Conservation (phyloP, 2,888 invertebrate genomes). For the Ophioninae sp. region DNA sequence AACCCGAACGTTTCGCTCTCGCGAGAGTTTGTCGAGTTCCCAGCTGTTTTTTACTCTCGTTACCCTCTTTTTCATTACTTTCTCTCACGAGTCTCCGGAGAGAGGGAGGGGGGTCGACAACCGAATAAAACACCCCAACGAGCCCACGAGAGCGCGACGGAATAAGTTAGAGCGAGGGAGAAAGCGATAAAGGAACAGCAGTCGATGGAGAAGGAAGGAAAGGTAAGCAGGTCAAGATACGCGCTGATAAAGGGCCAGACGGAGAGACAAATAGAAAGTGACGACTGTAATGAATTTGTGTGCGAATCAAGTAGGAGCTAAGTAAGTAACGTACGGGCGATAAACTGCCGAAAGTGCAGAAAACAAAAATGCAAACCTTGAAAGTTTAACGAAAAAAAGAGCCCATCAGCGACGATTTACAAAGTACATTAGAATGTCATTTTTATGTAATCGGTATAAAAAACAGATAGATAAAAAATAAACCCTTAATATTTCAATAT, state of each 20-base stretch:
- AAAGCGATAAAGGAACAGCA: constrained; percentile 1
- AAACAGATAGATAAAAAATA: too few species aligned
- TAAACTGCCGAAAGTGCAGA: background rate
- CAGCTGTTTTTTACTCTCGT: constrained; percentile 1
- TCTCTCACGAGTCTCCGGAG: background rate
- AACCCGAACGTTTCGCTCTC: constrained; percentile 12
- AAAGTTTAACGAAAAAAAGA: background rate
- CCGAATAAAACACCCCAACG: constrained; percentile 21
- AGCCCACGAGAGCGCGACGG: constrained; percentile 23
- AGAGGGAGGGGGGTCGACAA: background rate
- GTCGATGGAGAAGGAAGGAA: constrained; percentile 32
- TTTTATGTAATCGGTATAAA: too few species aligned
- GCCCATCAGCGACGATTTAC: too few species aligned
- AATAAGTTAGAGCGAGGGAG: constrained; percentile 34
- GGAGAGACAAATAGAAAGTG: background rate
- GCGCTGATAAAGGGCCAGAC: constrained; percentile 7
- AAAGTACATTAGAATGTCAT: too few species aligned
- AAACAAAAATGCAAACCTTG: background rate
- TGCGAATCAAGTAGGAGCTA: constrained; percentile 27
- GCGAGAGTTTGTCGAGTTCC: constrained; percentile 6
- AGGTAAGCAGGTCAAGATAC: constrained; percentile 41
- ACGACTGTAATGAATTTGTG: constrained; percentile 7
- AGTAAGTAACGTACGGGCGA: constrained; percentile 19
- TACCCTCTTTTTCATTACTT: background rate
- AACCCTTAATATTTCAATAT: too few species aligned